Conservation (phyloP, 2,888 invertebrate species). For the Oscheius sp. region DNA sequence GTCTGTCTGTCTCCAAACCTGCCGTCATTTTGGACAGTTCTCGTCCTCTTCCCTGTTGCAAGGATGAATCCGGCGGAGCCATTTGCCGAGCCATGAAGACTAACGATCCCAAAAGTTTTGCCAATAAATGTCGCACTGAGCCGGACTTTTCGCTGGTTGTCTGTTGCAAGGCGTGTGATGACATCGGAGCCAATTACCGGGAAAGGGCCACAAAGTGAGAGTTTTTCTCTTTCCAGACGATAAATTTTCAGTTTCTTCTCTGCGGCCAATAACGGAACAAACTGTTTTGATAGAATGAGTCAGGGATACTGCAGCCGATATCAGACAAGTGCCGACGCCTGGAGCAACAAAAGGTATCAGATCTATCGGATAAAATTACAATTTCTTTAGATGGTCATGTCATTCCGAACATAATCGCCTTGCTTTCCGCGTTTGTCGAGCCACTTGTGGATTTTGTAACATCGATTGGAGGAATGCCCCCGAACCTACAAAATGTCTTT, state of each 20-base stretch:
- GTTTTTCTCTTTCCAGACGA: not conserved
- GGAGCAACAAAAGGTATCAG: conserved; percentile 45
- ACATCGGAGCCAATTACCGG: conserved; percentile 52
- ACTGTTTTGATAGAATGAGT: conserved; percentile 61
- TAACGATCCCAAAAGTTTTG: conserved; percentile 49
- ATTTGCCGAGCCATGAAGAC: conserved; percentile 55
- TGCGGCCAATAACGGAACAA: conserved; percentile 45
- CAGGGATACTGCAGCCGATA: conserved; percentile 52
- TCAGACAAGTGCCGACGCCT: conserved; percentile 53
- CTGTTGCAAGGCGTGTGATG: conserved; percentile 59
- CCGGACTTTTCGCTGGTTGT: conserved; percentile 61
- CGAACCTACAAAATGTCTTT: conserved; percentile 51
- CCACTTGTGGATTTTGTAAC: conserved; percentile 57
- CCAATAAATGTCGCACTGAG: conserved; percentile 53
- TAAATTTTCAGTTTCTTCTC: conserved; percentile 50
- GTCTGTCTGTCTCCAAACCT: conserved; percentile 12
- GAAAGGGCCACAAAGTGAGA: conserved; percentile 52
- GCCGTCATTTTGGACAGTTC: conserved; percentile 39
- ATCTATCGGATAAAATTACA: conserved; percentile 1
- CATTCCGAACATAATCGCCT: conserved; percentile 55
- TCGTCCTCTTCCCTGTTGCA: conserved; percentile 57
- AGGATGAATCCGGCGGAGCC: conserved; percentile 58
- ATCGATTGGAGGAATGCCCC: conserved; percentile 56
- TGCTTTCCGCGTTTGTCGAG: conserved; percentile 57
- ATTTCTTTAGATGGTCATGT: conserved; percentile 58